These are phyloP conservation scores for Hirtodrosophila trivittata DNA, from an alignment of 2,888 invertebrate species.

Conservation along the genomic window DNA sequence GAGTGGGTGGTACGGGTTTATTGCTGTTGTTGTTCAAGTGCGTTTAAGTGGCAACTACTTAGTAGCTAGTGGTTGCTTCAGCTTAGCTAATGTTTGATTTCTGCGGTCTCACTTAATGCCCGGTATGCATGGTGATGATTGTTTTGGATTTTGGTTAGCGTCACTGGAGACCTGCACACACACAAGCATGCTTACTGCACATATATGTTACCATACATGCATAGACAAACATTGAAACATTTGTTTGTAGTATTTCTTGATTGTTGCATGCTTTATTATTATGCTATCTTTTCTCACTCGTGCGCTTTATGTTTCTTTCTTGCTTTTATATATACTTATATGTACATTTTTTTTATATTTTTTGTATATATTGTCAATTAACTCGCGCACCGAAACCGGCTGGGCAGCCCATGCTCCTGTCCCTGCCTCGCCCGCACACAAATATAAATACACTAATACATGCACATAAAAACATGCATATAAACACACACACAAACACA, in stretches of 20 bases:
- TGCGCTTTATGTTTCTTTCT: slow-evolving; percentile 18
- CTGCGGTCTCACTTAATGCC: slow-evolving; percentile 24
- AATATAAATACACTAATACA: slow-evolving; percentile 4
- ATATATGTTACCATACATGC: slow-evolving; percentile 9
- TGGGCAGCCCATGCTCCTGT: slow-evolving; percentile 58
- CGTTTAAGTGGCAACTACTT: slow-evolving; percentile 11
- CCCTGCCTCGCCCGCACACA: slow-evolving; percentile 36
- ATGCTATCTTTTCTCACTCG: slow-evolving; percentile 37
- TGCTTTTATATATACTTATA: slow-evolving; percentile 17
- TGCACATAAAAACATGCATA: slow-evolving; percentile 9
- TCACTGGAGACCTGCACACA: slow-evolving; percentile 35
- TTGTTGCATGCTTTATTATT: slow-evolving; percentile 54
- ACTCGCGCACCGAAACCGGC: slow-evolving; percentile 69
- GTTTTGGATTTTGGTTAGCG: slow-evolving; percentile 9
- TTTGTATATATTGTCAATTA: slow-evolving; percentile 67
- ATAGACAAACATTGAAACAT: slow-evolving; percentile 31
- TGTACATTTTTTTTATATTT: slow-evolving; percentile 19
- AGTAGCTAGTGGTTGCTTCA: slow-evolving; percentile 15
- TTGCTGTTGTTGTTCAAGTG: background rate
- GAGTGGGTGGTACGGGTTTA: slow-evolving; percentile 14
- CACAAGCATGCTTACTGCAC: slow-evolving; percentile 2
- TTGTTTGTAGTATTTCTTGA: slow-evolving; percentile 31
- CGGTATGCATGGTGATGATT: slow-evolving; percentile 31
- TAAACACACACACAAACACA: slow-evolving; percentile 19
- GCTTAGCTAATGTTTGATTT: slow-evolving; percentile 45